Conservation (phyloP, 2,888 invertebrate species). For the Seira sanloemensis region DNA sequence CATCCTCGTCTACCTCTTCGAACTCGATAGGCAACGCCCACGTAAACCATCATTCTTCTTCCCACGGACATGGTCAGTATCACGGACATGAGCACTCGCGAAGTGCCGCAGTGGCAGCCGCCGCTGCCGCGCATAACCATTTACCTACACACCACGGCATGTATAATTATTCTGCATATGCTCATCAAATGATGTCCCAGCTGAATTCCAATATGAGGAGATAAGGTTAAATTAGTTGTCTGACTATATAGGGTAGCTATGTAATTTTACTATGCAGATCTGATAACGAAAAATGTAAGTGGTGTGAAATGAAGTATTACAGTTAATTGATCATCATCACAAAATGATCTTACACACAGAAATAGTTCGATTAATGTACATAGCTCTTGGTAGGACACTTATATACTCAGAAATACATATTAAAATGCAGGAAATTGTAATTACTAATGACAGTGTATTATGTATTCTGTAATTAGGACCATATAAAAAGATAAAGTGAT, state of each 20-base stretch:
- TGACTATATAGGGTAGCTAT: background rate
- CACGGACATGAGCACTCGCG: constrained; percentile 35
- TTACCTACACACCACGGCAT: constrained; percentile 25
- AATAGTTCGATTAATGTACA: too few relatives aligned
- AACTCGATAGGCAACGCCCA: constrained; percentile 10
- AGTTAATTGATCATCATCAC: constrained; percentile 8
- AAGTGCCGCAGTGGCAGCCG: constrained; percentile 15
- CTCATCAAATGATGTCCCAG: constrained; percentile 42
- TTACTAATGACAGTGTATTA: background rate
- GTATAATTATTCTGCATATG: constrained; percentile 16
- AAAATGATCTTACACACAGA: background rate
- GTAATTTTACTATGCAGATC: background rate
- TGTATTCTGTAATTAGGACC: too few relatives aligned
- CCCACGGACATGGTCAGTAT: constrained; percentile 35
- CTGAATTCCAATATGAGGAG: constrained; percentile 57
- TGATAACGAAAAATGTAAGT: background rate
- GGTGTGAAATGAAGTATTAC: constrained; percentile 21
- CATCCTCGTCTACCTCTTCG: constrained; percentile 15
- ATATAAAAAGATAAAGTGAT: too few relatives aligned
- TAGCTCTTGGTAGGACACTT: background rate
- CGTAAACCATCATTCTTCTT: background rate
- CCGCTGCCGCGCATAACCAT: constrained; percentile 37
- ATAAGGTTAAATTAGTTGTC: constrained; percentile 40
- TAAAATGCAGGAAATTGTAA: background rate
- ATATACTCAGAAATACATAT: background rate